phyloP scores from a whole-genome alignment of 2,113 vertebrate genomes.

The Gobiocypris rarus region DNA sequence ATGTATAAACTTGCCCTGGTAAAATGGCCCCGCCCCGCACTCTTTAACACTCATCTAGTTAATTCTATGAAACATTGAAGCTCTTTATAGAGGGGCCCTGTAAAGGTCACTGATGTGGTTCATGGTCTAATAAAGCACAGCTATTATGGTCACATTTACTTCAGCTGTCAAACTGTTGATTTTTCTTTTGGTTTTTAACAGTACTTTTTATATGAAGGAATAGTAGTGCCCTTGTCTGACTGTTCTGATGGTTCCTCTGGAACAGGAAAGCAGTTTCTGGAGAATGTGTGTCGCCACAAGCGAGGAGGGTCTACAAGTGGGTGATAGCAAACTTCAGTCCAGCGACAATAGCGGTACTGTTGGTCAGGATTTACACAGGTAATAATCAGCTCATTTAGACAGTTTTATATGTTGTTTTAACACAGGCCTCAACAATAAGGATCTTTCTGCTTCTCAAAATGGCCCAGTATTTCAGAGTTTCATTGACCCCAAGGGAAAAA shows the following conservation, averaged over 20 bases:
- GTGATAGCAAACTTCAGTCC: conserved; percentile 65
- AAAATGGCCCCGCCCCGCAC: background rate
- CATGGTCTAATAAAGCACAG: conserved; percentile 52
- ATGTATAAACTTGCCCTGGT: background rate
- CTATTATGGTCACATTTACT: conserved; percentile 45
- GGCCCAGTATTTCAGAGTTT: background rate
- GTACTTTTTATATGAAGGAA: conserved; percentile 27
- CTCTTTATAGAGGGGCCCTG: conserved; percentile 26
- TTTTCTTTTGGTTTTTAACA: conserved; percentile 43
- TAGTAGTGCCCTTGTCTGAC: conserved; percentile 55
- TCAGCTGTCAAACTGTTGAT: conserved; percentile 51
- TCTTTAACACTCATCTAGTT: conserved; percentile 14
- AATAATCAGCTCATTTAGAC: background rate
- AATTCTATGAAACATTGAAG: background rate
- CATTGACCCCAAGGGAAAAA: background rate
- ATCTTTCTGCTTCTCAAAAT: background rate
- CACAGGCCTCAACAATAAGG: background rate
- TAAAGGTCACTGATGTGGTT: conserved; percentile 46
- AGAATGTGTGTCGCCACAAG: conserved; percentile 78
- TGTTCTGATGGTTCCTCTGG: conserved; percentile 47
- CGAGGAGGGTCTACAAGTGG: conserved; percentile 70
- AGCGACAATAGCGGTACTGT: conserved; percentile 57
- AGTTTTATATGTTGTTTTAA: conserved; percentile 6
- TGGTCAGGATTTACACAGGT: conserved; percentile 12
- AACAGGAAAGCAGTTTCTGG: conserved; percentile 83